Evolutionary conservation across 2,113 vertebrate species (phyloP).

Genomic region (Chamaea fasciata): DNA sequence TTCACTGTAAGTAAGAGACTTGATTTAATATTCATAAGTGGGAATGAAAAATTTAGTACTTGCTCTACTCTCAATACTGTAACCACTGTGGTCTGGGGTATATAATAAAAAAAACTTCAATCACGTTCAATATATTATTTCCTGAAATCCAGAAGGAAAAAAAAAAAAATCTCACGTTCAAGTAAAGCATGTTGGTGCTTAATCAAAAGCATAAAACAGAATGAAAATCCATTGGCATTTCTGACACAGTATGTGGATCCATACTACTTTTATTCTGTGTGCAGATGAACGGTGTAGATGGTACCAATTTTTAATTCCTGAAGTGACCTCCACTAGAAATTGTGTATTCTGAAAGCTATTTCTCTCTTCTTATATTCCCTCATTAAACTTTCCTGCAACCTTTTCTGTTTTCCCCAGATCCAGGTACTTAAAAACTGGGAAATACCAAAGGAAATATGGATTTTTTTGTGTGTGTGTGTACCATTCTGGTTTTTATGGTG

Average conservation of each 20-base stretch:
- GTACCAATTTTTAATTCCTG: not conserved
- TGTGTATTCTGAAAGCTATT: not conserved
- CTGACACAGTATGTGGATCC: not conserved
- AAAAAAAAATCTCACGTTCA: not conserved
- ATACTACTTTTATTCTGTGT: not conserved
- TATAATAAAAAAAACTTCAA: not conserved
- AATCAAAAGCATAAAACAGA: not conserved
- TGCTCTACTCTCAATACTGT: not conserved
- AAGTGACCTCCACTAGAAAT: not conserved
- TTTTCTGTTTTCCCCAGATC: not conserved
- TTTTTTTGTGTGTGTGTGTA: not conserved
- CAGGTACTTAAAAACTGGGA: not conserved
- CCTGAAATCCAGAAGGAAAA: not conserved
- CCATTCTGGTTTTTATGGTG: not conserved
- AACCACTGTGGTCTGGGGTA: not conserved
- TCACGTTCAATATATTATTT: not conserved
- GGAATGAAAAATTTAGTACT: not conserved
- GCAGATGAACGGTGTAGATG: not conserved
- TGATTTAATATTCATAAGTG: not conserved
- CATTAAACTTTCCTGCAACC: not conserved
- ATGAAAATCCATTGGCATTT: not conserved
- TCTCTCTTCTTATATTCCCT: not conserved
- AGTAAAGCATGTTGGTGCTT: not conserved
- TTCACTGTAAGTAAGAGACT: not conserved
- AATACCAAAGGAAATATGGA: not conserved